These are phyloP conservation scores for Argyrosomus regius DNA, from an alignment of 2,797 vertebrate species.

Conservation along the genomic window DNA sequence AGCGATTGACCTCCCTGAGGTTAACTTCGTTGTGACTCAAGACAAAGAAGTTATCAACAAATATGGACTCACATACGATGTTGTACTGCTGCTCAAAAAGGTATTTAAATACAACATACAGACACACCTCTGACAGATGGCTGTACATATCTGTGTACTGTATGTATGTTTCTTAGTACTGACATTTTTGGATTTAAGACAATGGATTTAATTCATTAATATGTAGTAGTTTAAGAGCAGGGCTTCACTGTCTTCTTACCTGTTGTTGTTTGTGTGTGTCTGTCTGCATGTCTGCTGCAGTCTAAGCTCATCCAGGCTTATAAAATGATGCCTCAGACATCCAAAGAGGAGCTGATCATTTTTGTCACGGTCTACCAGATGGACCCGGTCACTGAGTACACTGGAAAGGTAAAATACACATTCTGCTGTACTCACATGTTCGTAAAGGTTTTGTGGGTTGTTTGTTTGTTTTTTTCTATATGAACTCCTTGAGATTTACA, in stretches of 20 bases:
- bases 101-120: slow-evolving; percentile 71
- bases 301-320: slow-evolving; percentile 83
- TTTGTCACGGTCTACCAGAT: slow-evolving; percentile 90
- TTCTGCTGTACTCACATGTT: background rate
- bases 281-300: slow-evolving; percentile 63
- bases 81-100: slow-evolving; percentile 89
- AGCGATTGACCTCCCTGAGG: slow-evolving; percentile 88
- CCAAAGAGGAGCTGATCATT: slow-evolving; percentile 79
- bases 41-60: slow-evolving; percentile 74
- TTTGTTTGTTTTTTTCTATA: background rate
- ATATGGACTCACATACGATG: slow-evolving; percentile 84
- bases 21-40: slow-evolving; percentile 86
- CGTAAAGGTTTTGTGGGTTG: background rate
- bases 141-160: background rate
- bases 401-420: slow-evolving; percentile 83
- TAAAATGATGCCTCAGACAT: slow-evolving; percentile 83
- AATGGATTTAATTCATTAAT: slow-evolving; percentile 10
- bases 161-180: background rate
- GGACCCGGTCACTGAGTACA: slow-evolving; percentile 92
- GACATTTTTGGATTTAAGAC: background rate
- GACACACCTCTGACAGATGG: background rate
- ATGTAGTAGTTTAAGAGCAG: background rate
- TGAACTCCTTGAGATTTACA: background rate
- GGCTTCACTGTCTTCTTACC: slow-evolving; percentile 1
- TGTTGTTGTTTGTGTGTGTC: slow-evolving; percentile 19